Percentiles rank a stretch among this genome's conserved stretches.
Conservation (phyloP, 2,888 invertebrate genomes). For the Tholera decimalis region DNA sequence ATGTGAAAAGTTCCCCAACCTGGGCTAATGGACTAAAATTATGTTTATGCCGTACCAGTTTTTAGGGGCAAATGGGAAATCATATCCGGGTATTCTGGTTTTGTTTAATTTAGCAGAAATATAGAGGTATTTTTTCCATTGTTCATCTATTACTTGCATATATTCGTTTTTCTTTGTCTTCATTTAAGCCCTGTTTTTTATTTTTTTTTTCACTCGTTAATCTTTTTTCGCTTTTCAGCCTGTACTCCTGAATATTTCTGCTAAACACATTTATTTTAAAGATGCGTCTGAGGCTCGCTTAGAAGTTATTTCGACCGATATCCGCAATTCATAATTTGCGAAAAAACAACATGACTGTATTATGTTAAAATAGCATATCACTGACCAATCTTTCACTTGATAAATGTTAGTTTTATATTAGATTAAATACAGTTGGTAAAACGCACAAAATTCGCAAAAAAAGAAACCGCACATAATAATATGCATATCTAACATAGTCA, state of each 20-base stretch:
- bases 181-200: neutral
- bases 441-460: no score
- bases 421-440: slow-evolving; percentile 15
- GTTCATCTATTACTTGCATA: neutral
- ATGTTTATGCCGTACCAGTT: no score
- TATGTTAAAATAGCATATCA: slow-evolving; percentile 1
- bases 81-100: no score
- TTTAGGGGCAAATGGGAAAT: no score
- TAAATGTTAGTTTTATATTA: slow-evolving; percentile 13
- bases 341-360: neutral
- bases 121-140: neutral
- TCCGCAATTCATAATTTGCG: neutral
- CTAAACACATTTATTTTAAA: neutral
- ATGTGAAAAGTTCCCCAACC: slow-evolving; percentile 25
- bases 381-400: slow-evolving; percentile 39
- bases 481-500: slow-evolving; percentile 44
- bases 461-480: slow-evolving; percentile 41
- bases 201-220: neutral
- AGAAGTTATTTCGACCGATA: slow-evolving; percentile 6
- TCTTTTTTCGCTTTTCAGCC: neutral
- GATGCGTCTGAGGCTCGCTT: slow-evolving; percentile 38
- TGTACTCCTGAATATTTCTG: neutral
- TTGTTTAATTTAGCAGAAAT: slow-evolving; percentile 5
- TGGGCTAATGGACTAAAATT: neutral
- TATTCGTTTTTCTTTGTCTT: neutral